A percentile compares a stretch with the other conserved stretches of the same genome.
These are phyloP conservation scores for Actinopyga echinites DNA, from an alignment of 53 echinoderm and acorn worm species.

Conservation along the genomic window DNA sequence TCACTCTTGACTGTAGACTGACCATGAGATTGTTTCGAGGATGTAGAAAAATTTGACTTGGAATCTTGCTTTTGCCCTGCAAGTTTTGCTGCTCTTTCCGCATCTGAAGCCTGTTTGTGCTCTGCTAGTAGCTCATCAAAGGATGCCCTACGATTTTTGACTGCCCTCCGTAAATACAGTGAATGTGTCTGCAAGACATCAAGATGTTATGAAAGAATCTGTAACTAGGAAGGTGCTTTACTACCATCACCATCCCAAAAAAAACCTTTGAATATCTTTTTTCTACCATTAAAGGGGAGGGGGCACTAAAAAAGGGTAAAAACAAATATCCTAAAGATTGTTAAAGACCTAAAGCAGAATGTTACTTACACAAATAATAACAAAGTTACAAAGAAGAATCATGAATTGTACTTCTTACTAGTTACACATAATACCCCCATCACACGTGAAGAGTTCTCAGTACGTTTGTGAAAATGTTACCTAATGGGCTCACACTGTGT, in stretches of 20 bases:
- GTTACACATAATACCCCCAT: no score
- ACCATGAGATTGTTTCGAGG: not conserved
- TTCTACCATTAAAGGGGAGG: not conserved
- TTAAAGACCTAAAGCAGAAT: no score
- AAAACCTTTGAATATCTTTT: not conserved
- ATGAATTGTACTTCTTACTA: no score
- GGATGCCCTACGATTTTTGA: slow-evolving; percentile 77
- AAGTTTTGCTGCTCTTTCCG: slow-evolving; percentile 70
- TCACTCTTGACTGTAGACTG: slow-evolving; percentile 17
- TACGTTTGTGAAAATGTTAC: no score
- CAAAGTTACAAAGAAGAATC: no score
- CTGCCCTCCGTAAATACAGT: slow-evolving; percentile 82
- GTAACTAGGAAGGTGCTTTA: not conserved
- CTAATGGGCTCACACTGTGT: no score
- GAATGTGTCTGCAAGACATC: slow-evolving; percentile 76
- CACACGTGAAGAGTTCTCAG: no score
- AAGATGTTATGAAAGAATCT: not conserved
- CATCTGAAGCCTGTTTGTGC: slow-evolving; percentile 82
- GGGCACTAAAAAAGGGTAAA: not conserved
- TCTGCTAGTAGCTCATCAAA: slow-evolving; percentile 92
- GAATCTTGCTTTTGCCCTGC: slow-evolving; percentile 17
- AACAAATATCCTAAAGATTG: no score
- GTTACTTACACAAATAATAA: no score
- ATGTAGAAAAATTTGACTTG: not conserved
- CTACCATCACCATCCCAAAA: not conserved